Conservation (phyloP, 2,113 vertebrate genomes). For the Salvelinus alpinus region DNA sequence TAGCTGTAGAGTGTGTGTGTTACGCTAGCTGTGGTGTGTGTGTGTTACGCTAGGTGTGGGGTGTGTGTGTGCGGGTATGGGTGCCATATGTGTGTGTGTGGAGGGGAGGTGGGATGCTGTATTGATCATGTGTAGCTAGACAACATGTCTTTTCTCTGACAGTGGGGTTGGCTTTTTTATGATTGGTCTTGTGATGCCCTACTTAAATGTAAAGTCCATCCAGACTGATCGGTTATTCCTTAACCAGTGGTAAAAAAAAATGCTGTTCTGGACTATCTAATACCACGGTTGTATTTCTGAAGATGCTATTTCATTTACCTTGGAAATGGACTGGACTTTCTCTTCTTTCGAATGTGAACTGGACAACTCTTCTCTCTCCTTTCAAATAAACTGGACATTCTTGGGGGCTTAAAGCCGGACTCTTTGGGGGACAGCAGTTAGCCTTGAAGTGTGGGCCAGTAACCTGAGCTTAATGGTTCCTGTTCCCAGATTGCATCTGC, state of each 20-base stretch:
- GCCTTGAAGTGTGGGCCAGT: too few relatives aligned
- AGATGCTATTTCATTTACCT: slow-evolving; percentile 23
- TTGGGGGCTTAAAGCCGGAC: too few relatives aligned
- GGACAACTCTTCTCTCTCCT: slow-evolving; percentile 14
- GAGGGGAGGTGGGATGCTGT: neutral
- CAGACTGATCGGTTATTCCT: slow-evolving; percentile 11
- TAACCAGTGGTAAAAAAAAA: neutral
- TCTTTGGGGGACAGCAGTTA: too few relatives aligned
- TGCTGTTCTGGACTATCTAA: slow-evolving; percentile 28
- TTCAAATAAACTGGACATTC: too few relatives aligned
- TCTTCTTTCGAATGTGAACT: slow-evolving; percentile 44
- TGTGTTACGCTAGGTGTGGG: too few relatives aligned
- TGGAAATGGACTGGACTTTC: neutral
- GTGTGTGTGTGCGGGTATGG: neutral
- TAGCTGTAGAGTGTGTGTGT: too few relatives aligned
- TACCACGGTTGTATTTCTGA: neutral
- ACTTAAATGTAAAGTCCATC: neutral
- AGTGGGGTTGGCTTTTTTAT: neutral
- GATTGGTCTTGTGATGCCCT: neutral
- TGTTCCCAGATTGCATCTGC: too few relatives aligned
- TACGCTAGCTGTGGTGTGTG: too few relatives aligned
- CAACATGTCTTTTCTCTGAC: neutral
- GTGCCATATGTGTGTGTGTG: neutral
- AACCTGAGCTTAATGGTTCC: too few relatives aligned
- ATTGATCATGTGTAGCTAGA: too few relatives aligned